Percentiles rank a stretch among this genome's conserved stretches.
Evolutionary conservation across 2,888 invertebrate genomes (phyloP).

Genomic region (Taenaris catops): DNA sequence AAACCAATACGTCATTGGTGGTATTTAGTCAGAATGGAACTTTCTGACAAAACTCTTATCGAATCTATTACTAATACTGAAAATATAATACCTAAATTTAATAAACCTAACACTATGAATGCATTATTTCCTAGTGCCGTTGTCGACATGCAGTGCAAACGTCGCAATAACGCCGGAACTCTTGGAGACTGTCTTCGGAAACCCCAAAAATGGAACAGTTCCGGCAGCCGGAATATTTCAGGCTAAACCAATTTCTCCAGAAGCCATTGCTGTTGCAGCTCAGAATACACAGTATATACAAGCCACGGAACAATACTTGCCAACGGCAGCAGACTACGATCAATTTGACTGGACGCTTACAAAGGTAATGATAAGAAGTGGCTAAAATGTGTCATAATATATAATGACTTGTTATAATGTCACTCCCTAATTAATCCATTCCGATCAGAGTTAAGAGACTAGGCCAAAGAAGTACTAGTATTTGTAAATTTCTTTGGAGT

Average conservation of each 20-base stretch:
- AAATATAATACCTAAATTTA: too few relatives aligned
- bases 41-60: too few relatives aligned
- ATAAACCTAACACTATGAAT: too few relatives aligned
- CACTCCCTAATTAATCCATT: too few relatives aligned
- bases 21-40: too few relatives aligned
- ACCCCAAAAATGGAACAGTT: constrained; percentile 5
- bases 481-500: too few relatives aligned
- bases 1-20: too few relatives aligned
- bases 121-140: constrained; percentile 29
- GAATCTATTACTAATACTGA: too few relatives aligned
- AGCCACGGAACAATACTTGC: constrained; percentile 35
- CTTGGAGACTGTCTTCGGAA: constrained; percentile 22
- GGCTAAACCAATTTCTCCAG: constrained; percentile 37
- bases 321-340: constrained; percentile 64
- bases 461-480: too few relatives aligned
- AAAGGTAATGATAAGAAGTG: constrained; percentile 75
- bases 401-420: too few relatives aligned
- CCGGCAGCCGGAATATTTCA: constrained; percentile 28
- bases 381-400: too few relatives aligned
- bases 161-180: constrained; percentile 17
- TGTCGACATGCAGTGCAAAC: constrained; percentile 27
- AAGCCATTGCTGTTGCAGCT: constrained; percentile 34
- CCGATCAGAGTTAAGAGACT: too few relatives aligned
- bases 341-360: constrained; percentile 84
- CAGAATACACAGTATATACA: constrained; percentile 42